Base-by-base conservation (phyloP, 2,888 invertebrate species). In the Drosophila tripunctata region DNA sequence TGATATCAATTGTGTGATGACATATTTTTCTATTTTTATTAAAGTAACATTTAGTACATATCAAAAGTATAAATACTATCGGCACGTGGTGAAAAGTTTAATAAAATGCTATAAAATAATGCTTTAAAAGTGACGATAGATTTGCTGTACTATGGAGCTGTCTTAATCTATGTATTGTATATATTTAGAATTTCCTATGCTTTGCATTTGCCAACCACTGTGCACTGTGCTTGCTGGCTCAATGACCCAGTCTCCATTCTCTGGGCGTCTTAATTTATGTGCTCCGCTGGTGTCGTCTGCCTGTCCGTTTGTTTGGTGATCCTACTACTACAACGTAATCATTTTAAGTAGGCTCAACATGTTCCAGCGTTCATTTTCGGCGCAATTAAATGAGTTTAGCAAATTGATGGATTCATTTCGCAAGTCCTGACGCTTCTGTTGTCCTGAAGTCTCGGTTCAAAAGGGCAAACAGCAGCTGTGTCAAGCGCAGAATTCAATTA, bases 401-500 rank as follows among this genome's bases (percentile, higher is more conserved):
- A 50, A 47, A 55, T 68, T 64, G 64, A 36, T 58, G 56, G 41
- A 19, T 35, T 19, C 24, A 31, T 50, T 40, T 31, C 15, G 24
- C n/a, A n/a, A 33, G 17, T 27, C 1, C 27, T 10, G 27, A 12
- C 24, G 27, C n/a, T 31, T 14, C 40, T 14, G 2, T 8, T 10
- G 10, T 43, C 10, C 3, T 8, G 10, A n/a, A 10, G 24, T 15
- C 8, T 8, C 21, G 22, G 22, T 10, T 41, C 41, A 24, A 41
- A 12, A 38, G 30, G 21, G 15, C 33, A 54, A 54, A 45, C 43
- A 31, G 64, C 55, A 44, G 57, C 64, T 58, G 77, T 75, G 79
- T 81, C 77, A 75, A 67, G 75, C 70, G 54, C 72, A 60, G 77
- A 86, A 81, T 83, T 86, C 84, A 83, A 83, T 83, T 83, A 83